Evolutionary conservation across 2,888 invertebrate genomes (phyloP), one percentile per base, ranked within the genome.

Genomic region (Agrotis segetum): DNA sequence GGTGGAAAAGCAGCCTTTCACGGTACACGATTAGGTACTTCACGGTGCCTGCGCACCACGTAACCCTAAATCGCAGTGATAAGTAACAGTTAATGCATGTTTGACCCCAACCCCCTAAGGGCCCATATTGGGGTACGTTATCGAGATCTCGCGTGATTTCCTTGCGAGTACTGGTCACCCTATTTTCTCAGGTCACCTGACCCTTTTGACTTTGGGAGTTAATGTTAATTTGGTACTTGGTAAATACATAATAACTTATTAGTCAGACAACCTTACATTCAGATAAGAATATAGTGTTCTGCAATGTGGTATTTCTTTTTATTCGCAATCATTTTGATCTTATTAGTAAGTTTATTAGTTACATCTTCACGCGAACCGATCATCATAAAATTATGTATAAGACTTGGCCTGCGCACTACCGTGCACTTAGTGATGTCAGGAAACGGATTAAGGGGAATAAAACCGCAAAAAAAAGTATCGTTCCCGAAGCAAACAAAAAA

Each of bases 101-200:
- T 82, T 84, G 75, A 77, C 81, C 79, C 74, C 52, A 64, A 66
- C 70, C 46, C 60, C 34, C 7, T 17, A 19, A 24, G 34, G 21
- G 62, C n/a, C 44, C 21, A 46, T 78, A 70, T 75, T 71, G 82
- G 79, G 77, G 82, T 71, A 29, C 67, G 77, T 88, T 89, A 90
- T 90, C 88, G 82, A 66, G 80, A 89, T 89, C 88, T 90, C 87
- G 90, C 90, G 90, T 90, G 90, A 77, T 77, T 74, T 79, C 77
- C 77, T 74, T 67, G 77, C 64, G 83, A 82, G 79, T 76, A 79
- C 76, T 71, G 84, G 75, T 79, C 87, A 88, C 91, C 91, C 90
- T 76, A 88, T 82, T 88, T 89, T 87, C 89, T 85, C 88, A 87
- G 88, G 87, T 88, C 88, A 88, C 87, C 76, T 83, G 83, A 83